phyloP scores from a whole-genome alignment of 2,113 vertebrate genomes.

The Pteronura brasiliensis region DNA sequence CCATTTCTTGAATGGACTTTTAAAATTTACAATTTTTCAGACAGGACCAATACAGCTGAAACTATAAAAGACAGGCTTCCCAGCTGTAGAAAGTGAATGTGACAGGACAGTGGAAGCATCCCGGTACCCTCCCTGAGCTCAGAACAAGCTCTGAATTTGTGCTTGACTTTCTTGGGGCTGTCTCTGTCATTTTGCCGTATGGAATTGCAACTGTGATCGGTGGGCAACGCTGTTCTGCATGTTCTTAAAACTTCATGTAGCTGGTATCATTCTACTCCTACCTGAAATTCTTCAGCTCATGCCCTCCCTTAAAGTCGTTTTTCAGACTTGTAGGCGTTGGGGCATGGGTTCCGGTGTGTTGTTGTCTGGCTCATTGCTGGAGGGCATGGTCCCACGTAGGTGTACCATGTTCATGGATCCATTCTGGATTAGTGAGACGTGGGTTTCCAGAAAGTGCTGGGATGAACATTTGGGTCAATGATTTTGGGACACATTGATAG shows the following conservation, averaged over 20 bases:
- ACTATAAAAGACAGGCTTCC: accelerated
- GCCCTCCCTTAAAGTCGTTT: no score
- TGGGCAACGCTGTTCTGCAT: neutral
- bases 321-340: accelerated
- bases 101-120: accelerated
- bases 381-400: neutral
- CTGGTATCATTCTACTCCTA: neutral
- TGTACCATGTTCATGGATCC: neutral
- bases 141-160: neutral
- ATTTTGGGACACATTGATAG: neutral
- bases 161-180: accelerated
- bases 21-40: neutral
- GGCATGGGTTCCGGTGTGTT: neutral
- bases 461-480: neutral
- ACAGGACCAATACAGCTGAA: neutral
- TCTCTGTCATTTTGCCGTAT: accelerated
- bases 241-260: neutral
- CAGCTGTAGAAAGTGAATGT: neutral
- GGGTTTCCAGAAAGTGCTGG: neutral
- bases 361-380: no score
- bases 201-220: neutral
- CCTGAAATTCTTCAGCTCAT: neutral
- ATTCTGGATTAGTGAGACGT: neutral
- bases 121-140: neutral
- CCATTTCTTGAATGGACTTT: neutral